Evolutionary conservation across 2,797 vertebrate genomes (phyloP).

Genomic region (Sylvia borin): DNA sequence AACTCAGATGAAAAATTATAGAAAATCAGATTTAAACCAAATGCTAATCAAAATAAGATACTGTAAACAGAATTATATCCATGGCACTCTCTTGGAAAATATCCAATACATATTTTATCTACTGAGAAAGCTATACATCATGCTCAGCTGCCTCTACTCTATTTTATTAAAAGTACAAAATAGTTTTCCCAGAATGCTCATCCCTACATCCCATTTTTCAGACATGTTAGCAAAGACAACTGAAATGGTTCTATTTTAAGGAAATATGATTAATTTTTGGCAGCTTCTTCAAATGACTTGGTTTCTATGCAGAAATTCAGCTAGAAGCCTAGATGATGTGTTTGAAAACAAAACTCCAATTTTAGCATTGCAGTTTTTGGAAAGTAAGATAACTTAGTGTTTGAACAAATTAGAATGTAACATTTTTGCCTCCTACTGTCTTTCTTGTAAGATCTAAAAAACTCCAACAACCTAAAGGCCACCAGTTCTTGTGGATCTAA

Average conservation of each 20-base stretch:
- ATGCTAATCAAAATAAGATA: neutral
- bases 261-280: neutral
- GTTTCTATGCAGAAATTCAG: neutral
- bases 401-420: neutral
- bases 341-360: conserved; percentile 12
- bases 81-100: neutral
- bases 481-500: neutral
- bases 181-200: neutral
- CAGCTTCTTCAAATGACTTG: neutral
- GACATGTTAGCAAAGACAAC: neutral
- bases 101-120: neutral
- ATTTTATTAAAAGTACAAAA: neutral
- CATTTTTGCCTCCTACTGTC: neutral
- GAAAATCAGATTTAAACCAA: conserved; percentile 7
- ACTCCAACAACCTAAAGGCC: neutral
- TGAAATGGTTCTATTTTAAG: neutral
- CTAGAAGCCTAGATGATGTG: neutral
- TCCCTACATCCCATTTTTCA: neutral
- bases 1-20: neutral
- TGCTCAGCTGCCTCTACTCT: neutral
- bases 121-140: neutral
- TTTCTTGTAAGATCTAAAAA: neutral
- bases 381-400: neutral
- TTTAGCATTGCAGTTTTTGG: neutral
- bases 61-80: neutral